phyloP scores from a whole-genome alignment of 2,797 vertebrate species.

The Dicrostonyx torquatus region DNA sequence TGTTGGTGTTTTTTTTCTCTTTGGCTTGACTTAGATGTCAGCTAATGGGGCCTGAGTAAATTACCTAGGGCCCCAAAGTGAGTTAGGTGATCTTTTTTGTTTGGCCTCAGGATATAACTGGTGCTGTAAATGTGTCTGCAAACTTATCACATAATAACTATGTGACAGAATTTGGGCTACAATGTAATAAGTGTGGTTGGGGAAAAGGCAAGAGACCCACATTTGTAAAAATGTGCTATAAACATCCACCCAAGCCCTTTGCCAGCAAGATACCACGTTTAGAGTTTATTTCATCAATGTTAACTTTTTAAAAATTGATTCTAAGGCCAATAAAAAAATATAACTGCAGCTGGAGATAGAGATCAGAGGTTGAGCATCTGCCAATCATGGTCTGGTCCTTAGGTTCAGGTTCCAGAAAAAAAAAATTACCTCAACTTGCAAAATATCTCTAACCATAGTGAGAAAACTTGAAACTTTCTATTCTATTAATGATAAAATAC shows the following conservation, averaged over 20 bases:
- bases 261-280: neutral
- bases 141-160: slow-evolving; percentile 37
- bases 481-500: slow-evolving; percentile 8
- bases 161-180: slow-evolving; percentile 45
- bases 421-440: slow-evolving; percentile 6
- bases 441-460: slow-evolving; percentile 28
- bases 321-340: neutral
- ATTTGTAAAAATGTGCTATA: slow-evolving; percentile 55
- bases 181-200: slow-evolving; percentile 49
- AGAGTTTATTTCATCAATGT: slow-evolving; percentile 16
- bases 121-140: slow-evolving; percentile 19
- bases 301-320: slow-evolving; percentile 47
- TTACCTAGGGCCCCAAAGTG: slow-evolving; percentile 53
- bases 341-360: neutral
- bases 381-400: neutral
- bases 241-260: slow-evolving; percentile 33
- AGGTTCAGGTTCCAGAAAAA: neutral
- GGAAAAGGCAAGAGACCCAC: slow-evolving; percentile 11
- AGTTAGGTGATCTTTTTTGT: slow-evolving; percentile 62
- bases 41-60: slow-evolving; percentile 55
- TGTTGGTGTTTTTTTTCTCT: slow-evolving; percentile 59
- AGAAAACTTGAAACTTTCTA: slow-evolving; percentile 1
- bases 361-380: neutral
- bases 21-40: slow-evolving; percentile 67
- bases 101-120: slow-evolving; percentile 61